Evolutionary conservation across 2,113 vertebrate species (phyloP), one percentile per base, ranked within the genome.

Genomic region (Pelvicachromis taeniatus): DNA sequence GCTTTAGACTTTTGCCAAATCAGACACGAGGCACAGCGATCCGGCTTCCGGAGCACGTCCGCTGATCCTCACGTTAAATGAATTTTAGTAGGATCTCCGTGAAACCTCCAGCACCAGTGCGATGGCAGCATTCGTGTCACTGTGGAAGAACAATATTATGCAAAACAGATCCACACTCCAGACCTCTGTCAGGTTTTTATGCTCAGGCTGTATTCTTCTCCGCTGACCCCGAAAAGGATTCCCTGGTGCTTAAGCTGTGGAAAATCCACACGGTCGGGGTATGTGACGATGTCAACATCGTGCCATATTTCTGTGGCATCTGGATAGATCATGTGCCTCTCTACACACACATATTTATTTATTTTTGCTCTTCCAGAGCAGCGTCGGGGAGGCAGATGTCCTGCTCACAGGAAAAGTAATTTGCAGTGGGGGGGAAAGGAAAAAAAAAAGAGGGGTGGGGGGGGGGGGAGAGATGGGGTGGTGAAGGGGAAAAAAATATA

Each of bases 331-430:
- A 93, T 96, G 92, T 93, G 93, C 89, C 93, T 96, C 87, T 85
- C 86, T 94, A 89, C 90, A 88, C 91, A 97, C 96, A 97, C 96
- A 97, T 96, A 97, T 96, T 96, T 96, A 93, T 92, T 94, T 94
- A 93, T 96, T 94, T 94, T 73, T 86, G 33, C 77, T 85, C 88
- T 91, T 92, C 88, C 88, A 87, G 87, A 92, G 90, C 81, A 61
- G 83, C 92, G 90, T 93, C 93, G 89, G 90, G 80, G 83, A 95
- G 96, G 97, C 97, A 98, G 97, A 98, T 97, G 97, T 96, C 95
- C 95, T 97, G 96, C 95, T 97, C 96, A 97, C 96, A 96, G 96
- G 96, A 96, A 97, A 97, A 93, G 96, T 86, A 78, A 92, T 92
- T 94, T 94, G 86, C 53, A 23, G 84, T 78, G 52, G 19, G 59